A percentile compares a stretch with the other conserved stretches of the same genome.
Evolutionary conservation across 1,140 invertebrate species (phyloP).

Genomic region (Sesamia nonagrioides): DNA sequence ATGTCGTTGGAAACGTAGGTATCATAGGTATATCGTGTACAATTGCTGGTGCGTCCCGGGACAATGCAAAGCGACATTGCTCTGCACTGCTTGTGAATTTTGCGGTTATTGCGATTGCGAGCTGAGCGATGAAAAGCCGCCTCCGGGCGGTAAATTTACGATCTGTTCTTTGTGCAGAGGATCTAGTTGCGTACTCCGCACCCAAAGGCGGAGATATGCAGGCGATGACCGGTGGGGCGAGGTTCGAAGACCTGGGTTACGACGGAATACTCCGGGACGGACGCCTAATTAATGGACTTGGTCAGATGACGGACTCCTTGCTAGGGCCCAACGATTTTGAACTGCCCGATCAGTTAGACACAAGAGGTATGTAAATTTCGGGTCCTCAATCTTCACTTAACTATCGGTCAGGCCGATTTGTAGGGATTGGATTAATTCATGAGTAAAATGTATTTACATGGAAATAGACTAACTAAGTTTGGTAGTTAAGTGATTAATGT

Average conservation of each 20-base stretch:
- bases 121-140: constrained; percentile 64
- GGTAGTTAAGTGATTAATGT: background rate
- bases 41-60: constrained; percentile 74
- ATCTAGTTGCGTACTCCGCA: constrained; percentile 92
- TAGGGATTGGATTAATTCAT: background rate
- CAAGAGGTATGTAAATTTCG: constrained; percentile 79
- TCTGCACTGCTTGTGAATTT: constrained; percentile 54
- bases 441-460: background rate
- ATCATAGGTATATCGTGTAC: constrained; percentile 63
- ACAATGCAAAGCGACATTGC: constrained; percentile 65
- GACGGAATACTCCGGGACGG: constrained; percentile 92
- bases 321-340: constrained; percentile 88
- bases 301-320: constrained; percentile 93
- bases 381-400: constrained; percentile 3
- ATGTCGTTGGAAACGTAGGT: constrained; percentile 95
- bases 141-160: constrained; percentile 69
- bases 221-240: constrained; percentile 92
- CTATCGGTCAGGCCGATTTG: background rate
- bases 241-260: constrained; percentile 95
- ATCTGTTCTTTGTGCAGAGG: constrained; percentile 88
- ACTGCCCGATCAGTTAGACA: constrained; percentile 85
- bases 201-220: constrained; percentile 92
- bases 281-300: constrained; percentile 92
- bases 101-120: constrained; percentile 38
- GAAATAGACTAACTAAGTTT: background rate